Conservation (phyloP, 2,797 vertebrate genomes). For the Myotis findleyi region DNA sequence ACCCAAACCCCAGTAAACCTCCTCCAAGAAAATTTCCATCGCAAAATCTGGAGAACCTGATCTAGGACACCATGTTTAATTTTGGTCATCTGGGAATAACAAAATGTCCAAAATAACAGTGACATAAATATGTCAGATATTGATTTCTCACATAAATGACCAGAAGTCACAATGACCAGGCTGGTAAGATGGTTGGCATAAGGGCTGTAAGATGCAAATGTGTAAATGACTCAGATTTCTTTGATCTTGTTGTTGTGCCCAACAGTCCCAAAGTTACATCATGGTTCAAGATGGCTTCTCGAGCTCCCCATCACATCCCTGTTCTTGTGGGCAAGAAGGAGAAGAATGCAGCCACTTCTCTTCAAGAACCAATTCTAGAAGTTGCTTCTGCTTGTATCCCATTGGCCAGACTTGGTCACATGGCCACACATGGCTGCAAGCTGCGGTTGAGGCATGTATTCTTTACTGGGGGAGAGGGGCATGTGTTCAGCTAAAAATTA, state of each 20-base stretch:
- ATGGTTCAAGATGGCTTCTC: not conserved
- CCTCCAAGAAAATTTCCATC: not conserved
- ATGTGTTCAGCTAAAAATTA: not conserved
- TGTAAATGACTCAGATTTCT: not conserved
- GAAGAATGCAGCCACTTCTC: not conserved
- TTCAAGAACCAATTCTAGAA: not conserved
- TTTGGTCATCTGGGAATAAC: conserved; percentile 20
- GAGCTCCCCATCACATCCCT: not conserved
- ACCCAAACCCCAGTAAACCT: not conserved
- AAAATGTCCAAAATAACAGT: not conserved
- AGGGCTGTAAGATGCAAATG: not conserved
- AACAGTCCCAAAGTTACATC: not conserved
- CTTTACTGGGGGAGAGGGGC: not conserved
- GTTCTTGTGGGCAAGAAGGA: not conserved
- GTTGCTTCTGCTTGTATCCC: conserved; percentile 11
- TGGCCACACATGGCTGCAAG: not conserved
- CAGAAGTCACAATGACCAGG: not conserved
- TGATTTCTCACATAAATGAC: not conserved
- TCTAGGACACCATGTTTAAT: not conserved
- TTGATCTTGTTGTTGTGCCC: not conserved
- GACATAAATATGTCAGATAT: not conserved
- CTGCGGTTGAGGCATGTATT: not conserved
- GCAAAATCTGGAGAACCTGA: conserved; percentile 14
- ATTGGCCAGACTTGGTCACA: not conserved
- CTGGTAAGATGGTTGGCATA: not conserved